phyloP scores from a whole-genome alignment of 1,140 invertebrate species.

The Euborellia annulipes region DNA sequence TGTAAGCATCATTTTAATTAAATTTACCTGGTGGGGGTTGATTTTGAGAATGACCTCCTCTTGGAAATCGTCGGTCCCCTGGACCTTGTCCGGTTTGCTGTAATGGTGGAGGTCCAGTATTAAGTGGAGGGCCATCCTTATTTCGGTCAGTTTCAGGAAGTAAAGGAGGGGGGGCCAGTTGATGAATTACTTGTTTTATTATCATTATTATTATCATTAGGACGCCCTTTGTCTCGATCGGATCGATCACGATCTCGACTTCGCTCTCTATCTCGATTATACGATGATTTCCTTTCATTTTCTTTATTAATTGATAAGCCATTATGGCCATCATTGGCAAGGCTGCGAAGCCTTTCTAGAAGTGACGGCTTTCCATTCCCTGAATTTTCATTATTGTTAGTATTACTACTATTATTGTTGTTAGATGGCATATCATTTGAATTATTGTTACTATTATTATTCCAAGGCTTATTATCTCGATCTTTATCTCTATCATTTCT shows the following conservation, averaged over 20 bases:
- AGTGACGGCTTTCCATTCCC: slow-evolving; percentile 10
- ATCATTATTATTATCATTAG: slow-evolving; percentile 16
- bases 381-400: slow-evolving; percentile 13
- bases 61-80: too few species aligned
- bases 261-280: slow-evolving; percentile 3
- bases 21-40: too few species aligned
- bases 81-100: too few species aligned
- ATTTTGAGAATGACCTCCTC: too few species aligned
- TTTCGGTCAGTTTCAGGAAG: too few species aligned
- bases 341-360: slow-evolving; percentile 13
- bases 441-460: slow-evolving; percentile 6
- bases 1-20: too few species aligned
- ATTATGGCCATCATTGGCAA: slow-evolving; percentile 13
- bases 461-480: slow-evolving; percentile 11
- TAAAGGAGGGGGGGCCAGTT: too few species aligned
- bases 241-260: slow-evolving; percentile 1
- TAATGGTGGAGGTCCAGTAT: too few species aligned
- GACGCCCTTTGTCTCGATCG: slow-evolving; percentile 9
- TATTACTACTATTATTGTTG: slow-evolving; percentile 10
- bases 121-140: too few species aligned
- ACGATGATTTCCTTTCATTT: slow-evolving; percentile 16
- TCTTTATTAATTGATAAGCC: too few species aligned
- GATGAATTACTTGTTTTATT: too few species aligned
- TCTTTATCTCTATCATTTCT: slow-evolving; percentile 9
- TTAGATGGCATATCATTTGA: slow-evolving; percentile 12